Conservation (phyloP, 2,797 vertebrate species). For the Leptodactylus fallax region DNA sequence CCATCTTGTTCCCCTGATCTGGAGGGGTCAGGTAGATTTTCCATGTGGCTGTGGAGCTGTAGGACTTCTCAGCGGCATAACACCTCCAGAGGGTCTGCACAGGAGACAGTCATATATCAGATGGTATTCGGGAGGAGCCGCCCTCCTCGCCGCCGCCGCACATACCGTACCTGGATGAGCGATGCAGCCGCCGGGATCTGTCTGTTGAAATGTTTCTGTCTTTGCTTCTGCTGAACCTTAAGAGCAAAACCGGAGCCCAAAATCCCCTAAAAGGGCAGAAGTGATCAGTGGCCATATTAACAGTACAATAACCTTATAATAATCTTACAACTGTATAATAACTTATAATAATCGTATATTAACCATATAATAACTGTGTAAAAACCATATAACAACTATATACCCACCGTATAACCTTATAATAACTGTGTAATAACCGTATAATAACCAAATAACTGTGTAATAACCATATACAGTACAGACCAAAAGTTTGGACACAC, state of each 20-base stretch:
- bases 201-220: conserved; percentile 82
- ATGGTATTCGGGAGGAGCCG: no score
- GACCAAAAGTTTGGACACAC: no score
- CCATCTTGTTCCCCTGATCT: conserved; percentile 69
- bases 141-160: background rate
- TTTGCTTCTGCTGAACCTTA: conserved; percentile 83
- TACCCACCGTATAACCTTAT: no score
- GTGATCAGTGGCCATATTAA: background rate
- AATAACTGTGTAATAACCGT: no score
- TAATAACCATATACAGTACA: no score
- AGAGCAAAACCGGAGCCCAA: conserved; percentile 82
- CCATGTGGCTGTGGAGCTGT: conserved; percentile 82
- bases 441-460: no score
- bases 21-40: conserved; percentile 84
- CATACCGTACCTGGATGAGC: conserved; percentile 73
- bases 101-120: background rate
- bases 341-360: no score
- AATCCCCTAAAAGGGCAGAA: conserved; percentile 74
- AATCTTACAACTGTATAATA: no score
- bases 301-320: no score
- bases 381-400: no score
- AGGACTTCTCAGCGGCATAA: conserved; percentile 87
- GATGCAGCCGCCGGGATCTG: conserved; percentile 82
- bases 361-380: no score
- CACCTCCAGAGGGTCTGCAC: conserved; percentile 89